Evolutionary conservation across 2,888 invertebrate genomes (phyloP), one percentile per base, ranked within the genome.

Genomic region (Xanthia togata): DNA sequence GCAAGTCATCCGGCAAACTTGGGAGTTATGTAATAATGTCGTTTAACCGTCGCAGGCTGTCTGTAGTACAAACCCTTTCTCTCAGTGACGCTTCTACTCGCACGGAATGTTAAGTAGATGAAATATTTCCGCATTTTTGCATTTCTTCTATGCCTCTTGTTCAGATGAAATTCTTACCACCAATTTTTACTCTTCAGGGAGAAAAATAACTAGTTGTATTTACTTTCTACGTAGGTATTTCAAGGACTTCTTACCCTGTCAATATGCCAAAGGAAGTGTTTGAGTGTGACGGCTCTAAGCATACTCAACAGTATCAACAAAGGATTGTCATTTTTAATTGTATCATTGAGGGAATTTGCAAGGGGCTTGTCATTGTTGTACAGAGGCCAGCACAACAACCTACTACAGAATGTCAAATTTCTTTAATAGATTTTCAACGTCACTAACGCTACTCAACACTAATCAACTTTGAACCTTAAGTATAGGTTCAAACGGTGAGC

Each of bases 31-130:
- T 74, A 83, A 74, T 82, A 79, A 71, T 65, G 68, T 57, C 75
- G 78, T 69, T 69, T 69, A 82, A 74, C 67, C 62, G 47, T 67
- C 76, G 38, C 70, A n/a, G 53, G 38, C 55, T 68, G 67, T 59
- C 60, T 71, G 47, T 75, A 73, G 60, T 35, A 64, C 55, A 70
- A 41, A 62, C 68, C 83, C 68, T 83, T 84, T 55, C 73, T n/a
- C 71, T 44, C 35, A 44, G 60, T 63, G 77, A 47, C 62, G 85
- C 6, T 68, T 70, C 31, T 35, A 62, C 77, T 55, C 64, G 69
- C 64, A 41, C 35, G 62, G 83, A 84, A 84, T 83, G 59, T 74
- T 83, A 83, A 84, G 81, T 74, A 81, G 81, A 73, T 71, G 72
- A 72, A 84, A 77, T 84, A 73, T 84, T 53, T 73, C 44, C 81